phyloP scores from a whole-genome alignment of 2,113 vertebrate species.

The Boulengeromyrus knoepffleri region DNA sequence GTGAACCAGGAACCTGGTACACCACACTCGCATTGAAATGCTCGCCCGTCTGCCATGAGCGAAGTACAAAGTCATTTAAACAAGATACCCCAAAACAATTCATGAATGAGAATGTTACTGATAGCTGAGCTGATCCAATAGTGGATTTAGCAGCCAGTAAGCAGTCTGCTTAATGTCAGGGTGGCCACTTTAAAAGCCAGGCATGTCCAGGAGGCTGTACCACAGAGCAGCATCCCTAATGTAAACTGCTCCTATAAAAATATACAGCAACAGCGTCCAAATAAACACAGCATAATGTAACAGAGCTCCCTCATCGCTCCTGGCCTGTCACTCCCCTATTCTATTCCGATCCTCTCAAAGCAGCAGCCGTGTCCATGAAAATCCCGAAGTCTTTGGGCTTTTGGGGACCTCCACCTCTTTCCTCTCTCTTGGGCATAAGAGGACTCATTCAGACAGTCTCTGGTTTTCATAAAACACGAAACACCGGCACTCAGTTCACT shows the following conservation, averaged over 20 bases:
- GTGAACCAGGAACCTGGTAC: not conserved
- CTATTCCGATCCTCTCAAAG: not conserved
- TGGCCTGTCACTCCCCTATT: not conserved
- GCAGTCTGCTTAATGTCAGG: not conserved
- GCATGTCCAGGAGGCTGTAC: not conserved
- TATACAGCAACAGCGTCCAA: not conserved
- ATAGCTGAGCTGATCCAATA: not conserved
- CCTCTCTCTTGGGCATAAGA: not conserved
- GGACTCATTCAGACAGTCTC: not conserved
- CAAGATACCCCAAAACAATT: not conserved
- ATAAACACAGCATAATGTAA: not conserved
- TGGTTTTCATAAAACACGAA: not conserved
- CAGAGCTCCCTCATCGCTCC: not conserved
- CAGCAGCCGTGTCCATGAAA: not conserved
- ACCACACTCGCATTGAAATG: not conserved
- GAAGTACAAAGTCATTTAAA: not conserved
- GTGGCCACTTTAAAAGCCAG: not conserved
- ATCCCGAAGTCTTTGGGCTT: not conserved
- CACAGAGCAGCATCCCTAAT: not conserved
- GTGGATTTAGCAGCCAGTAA: not conserved
- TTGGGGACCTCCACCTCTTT: not conserved
- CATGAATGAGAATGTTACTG: not conserved
- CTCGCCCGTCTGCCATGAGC: not conserved
- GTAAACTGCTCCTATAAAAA: not conserved
- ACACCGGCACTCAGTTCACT: not conserved